Evolutionary conservation across 2,113 vertebrate genomes (phyloP).

Genomic region (Orycteropus afer): DNA sequence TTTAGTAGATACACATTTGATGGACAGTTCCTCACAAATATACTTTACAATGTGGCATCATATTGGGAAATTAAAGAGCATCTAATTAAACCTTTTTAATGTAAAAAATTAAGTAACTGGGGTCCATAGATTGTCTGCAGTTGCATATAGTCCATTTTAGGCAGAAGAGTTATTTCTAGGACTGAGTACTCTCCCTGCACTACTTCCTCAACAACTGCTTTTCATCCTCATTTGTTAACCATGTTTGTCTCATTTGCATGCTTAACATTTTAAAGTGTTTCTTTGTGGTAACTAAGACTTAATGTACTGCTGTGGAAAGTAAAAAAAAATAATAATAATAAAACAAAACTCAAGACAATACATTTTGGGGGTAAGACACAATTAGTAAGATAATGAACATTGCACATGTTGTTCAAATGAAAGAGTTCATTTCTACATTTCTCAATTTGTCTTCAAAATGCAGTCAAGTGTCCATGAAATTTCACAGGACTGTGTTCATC

Average conservation of each 20-base stretch:
- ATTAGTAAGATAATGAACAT: not conserved
- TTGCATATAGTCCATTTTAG: not conserved
- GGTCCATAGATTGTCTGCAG: not conserved
- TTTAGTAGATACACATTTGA: not conserved
- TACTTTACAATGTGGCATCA: not conserved
- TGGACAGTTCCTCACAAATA: conserved; percentile 3
- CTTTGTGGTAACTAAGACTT: conserved; percentile 45
- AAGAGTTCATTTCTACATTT: not conserved
- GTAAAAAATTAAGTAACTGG: not conserved
- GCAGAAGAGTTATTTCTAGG: not conserved
- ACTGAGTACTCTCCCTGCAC: not conserved
- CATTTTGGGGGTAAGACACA: not conserved
- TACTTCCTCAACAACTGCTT: not conserved
- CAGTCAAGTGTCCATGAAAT: not conserved
- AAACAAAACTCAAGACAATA: not conserved
- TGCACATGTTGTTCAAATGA: not conserved
- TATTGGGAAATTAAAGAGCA: conserved; percentile 6
- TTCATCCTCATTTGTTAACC: conserved; percentile 71
- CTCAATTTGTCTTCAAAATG: not conserved
- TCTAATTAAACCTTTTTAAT: not conserved
- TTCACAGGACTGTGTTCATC: not conserved
- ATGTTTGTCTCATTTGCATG: conserved; percentile 68
- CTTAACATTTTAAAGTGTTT: conserved; percentile 61
- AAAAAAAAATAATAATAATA: not conserved
- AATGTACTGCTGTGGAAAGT: not conserved